Evolutionary conservation across 2,113 vertebrate genomes (phyloP).

Genomic region (Zapornia atra): DNA sequence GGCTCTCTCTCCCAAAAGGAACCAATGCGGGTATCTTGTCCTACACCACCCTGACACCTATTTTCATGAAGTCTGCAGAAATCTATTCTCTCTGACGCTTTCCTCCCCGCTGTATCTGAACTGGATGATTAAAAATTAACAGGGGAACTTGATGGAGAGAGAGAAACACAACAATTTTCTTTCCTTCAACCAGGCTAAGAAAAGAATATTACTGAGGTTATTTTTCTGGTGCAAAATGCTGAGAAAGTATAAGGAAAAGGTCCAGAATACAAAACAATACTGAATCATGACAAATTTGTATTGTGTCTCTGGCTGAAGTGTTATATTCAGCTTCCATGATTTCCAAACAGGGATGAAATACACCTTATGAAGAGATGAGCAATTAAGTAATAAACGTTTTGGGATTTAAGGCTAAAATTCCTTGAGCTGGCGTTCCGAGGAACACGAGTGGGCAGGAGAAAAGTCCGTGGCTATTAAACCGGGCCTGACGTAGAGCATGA

Average conservation of each 20-base stretch:
- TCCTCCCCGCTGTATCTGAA: not conserved
- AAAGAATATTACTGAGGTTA: not conserved
- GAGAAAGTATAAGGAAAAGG: not conserved
- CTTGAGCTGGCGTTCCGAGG: not conserved
- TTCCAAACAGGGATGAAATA: not conserved
- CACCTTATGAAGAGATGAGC: not conserved
- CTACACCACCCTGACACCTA: not conserved
- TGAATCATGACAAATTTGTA: not conserved
- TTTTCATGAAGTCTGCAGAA: not conserved
- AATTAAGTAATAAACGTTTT: not conserved
- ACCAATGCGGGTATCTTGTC: accelerated
- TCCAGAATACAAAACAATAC: not conserved
- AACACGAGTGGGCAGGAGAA: accelerated
- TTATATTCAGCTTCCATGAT: not conserved
- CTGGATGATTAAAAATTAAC: not conserved
- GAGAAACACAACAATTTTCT: not conserved
- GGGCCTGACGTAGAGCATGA: accelerated
- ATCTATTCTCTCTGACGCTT: not conserved
- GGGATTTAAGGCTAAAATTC: not conserved
- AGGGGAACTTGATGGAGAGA: not conserved
- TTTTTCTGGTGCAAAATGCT: not conserved
- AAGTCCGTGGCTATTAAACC: accelerated
- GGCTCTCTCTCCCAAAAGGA: not conserved
- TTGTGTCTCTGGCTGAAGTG: not conserved
- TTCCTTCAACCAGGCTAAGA: not conserved